Percentiles rank a stretch among this genome's conserved stretches.
These are phyloP conservation scores for Paraplagusia blochii DNA, from an alignment of 2,113 vertebrate genomes.

Conservation along the genomic window DNA sequence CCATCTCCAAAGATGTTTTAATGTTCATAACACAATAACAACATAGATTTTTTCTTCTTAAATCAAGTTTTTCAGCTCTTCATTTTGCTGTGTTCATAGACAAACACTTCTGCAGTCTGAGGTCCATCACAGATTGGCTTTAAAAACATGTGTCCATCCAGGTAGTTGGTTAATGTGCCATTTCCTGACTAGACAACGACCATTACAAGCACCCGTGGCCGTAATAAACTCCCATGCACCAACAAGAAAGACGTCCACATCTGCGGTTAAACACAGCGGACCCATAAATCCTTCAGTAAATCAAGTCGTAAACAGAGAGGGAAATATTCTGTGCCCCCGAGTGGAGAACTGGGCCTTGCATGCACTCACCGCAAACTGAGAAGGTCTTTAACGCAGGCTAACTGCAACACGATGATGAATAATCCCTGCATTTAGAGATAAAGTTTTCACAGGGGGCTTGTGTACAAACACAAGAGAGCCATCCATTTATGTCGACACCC, in stretches of 20 bases:
- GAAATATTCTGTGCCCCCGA: conserved; percentile 40
- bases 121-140: conserved; percentile 49
- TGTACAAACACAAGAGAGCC: conserved; percentile 28
- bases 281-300: conserved; percentile 64
- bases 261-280: conserved; percentile 59
- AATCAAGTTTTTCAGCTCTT: no score
- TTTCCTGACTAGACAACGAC: conserved; percentile 49
- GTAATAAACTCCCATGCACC: conserved; percentile 65
- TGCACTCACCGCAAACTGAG: conserved; percentile 26
- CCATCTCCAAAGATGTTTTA: no score
- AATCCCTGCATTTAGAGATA: conserved; percentile 46
- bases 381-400: conserved; percentile 42
- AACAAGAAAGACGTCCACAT: conserved; percentile 46
- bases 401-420: conserved; percentile 42
- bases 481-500: conserved; percentile 36
- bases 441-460: conserved; percentile 48
- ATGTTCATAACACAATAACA: no score
- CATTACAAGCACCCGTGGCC: conserved; percentile 53
- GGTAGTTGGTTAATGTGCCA: conserved; percentile 51
- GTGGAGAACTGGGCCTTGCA: conserved; percentile 22
- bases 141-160: conserved; percentile 48
- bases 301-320: conserved; percentile 51
- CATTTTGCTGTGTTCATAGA: no score
- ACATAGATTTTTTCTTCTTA: no score
- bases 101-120: conserved; percentile 32